phyloP scores from a whole-genome alignment of 2,888 invertebrate species.

The Zhuqinia jingwanae region DNA sequence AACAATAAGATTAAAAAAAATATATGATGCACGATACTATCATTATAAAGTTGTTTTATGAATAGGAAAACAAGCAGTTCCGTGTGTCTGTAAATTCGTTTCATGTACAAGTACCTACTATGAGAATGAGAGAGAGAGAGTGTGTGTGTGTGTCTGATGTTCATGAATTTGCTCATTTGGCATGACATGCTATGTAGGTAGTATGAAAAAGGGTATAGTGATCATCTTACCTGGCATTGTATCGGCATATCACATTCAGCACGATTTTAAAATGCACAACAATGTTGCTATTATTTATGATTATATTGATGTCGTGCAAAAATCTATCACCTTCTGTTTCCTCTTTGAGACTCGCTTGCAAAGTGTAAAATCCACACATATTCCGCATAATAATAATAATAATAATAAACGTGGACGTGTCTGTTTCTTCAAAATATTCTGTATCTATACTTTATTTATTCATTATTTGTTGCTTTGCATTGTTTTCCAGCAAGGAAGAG shows the following conservation, averaged over 20 bases:
- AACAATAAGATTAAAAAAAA: no score
- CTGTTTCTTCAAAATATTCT: neutral
- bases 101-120: no score
- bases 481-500: no score
- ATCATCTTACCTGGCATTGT: neutral
- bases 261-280: neutral
- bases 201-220: neutral
- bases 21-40: neutral
- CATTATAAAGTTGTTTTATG: neutral
- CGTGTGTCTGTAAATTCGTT: no score
- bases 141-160: neutral
- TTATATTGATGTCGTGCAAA: slow-evolving; percentile 14
- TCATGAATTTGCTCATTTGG: no score
- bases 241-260: neutral
- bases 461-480: slow-evolving; percentile 6
- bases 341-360: neutral
- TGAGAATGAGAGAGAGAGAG: no score
- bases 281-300: neutral
- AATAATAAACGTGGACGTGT: neutral
- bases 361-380: neutral
- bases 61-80: slow-evolving; percentile 25
- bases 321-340: no score
- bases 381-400: neutral
- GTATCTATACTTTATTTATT: neutral
- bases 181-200: slow-evolving; percentile 5